These are phyloP conservation scores for Triplophysa bombifrons DNA, from an alignment of 2,797 vertebrate genomes.

Conservation along the genomic window DNA sequence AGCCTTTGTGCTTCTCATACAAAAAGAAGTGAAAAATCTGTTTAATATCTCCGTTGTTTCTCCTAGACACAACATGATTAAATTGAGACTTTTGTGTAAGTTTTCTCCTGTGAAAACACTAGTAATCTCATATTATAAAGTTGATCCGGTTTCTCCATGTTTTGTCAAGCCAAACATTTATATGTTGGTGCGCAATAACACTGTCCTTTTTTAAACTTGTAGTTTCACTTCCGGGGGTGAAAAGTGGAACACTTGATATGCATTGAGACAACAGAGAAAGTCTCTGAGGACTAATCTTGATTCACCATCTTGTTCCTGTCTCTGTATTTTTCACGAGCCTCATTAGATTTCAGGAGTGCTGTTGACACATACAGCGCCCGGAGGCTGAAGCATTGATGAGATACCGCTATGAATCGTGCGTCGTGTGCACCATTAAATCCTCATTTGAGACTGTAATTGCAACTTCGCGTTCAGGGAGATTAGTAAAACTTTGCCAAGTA, in stretches of 20 bases:
- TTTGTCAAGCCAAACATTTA: slow-evolving; percentile 19
- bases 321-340: slow-evolving; percentile 48
- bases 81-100: no score
- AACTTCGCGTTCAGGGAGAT: slow-evolving; percentile 29
- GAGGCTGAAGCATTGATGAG: slow-evolving; percentile 36
- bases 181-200: slow-evolving; percentile 2
- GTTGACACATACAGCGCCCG: slow-evolving; percentile 35
- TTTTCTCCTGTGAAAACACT: no score
- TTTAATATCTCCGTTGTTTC: no score
- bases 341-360: slow-evolving; percentile 53
- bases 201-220: slow-evolving; percentile 32
- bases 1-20: no score
- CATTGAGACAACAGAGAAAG: slow-evolving; percentile 36
- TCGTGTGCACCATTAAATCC: slow-evolving; percentile 31
- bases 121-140: neutral
- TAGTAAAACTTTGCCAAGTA: slow-evolving; percentile 16
- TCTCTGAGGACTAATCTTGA: slow-evolving; percentile 49
- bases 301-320: slow-evolving; percentile 37
- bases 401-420: slow-evolving; percentile 27
- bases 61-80: no score
- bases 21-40: no score
- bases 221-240: slow-evolving; percentile 31
- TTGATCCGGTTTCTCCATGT: neutral
- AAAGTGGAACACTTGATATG: slow-evolving; percentile 52
- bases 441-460: slow-evolving; percentile 44